Base-by-base conservation (phyloP, 2,797 vertebrate species). In the Takifugu rubripes region DNA sequence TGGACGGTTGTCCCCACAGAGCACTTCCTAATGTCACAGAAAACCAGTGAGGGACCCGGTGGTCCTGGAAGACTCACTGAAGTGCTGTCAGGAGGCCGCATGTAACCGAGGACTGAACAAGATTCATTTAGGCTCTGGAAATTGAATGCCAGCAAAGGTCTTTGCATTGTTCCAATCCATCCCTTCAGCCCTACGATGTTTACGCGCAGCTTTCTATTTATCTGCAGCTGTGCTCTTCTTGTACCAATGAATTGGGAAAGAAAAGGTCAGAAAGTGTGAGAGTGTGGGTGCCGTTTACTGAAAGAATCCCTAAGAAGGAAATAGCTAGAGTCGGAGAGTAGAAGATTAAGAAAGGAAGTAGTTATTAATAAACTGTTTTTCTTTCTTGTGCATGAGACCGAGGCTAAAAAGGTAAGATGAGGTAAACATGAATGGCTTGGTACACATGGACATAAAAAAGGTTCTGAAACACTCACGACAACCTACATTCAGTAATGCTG, bases 301-400 rank as follows among this genome's bases (percentile, higher is more conserved):
- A 84, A 50, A 68, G 68, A 70, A 51, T 44, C 52, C 70, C 66
- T 0, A 43, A 61, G 67, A 59, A 65, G 54, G 62, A 72, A 53
- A 56, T 53, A 66, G 58, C 16, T n/a, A 3, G 61, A 65, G 64
- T 74, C 72, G 80, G 82, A 72, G 61, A 67, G 60, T 61, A 82
- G 70, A 66, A 68, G 53, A 21, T 47, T 70, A 61, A 54, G 59
- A 21, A 70, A 59, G 70, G 68, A 81, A 77, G 56, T 44, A 52
- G 58, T 70, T 77, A 81, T 75, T 78, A 77, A 79, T 76, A 76
- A 44, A 60, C 54, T 29, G 49, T 64, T 52, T 55, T 66, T 68
- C 33, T 17, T 61, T 31, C 27, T 8, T 58, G 59, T 49, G 21
- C 63, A 60, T 68, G 63, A 81, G 48, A 29, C 50, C 59, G 54